Evolutionary conservation across 2,113 vertebrate genomes (phyloP).

Genomic region (Esox niger): DNA sequence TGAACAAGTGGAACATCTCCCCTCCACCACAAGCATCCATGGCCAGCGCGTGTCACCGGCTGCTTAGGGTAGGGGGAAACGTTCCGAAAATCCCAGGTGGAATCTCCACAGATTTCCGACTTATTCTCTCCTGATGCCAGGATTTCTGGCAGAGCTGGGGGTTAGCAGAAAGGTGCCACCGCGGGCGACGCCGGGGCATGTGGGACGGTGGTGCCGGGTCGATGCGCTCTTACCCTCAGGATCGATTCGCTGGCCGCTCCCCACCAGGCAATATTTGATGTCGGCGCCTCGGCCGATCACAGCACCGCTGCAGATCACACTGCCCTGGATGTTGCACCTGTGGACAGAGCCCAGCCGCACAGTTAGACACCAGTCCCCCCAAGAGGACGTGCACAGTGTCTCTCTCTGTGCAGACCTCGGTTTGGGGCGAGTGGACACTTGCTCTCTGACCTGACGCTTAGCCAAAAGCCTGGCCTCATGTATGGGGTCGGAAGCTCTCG

Average conservation of each 20-base stretch:
- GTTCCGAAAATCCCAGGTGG: no score
- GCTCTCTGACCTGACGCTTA: no score
- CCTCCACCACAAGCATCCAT: neutral
- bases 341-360: conserved; percentile 34
- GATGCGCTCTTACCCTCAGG: conserved; percentile 79
- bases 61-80: neutral
- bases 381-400: no score
- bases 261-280: conserved; percentile 92
- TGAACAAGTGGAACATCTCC: neutral
- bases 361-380: conserved; percentile 1
- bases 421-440: no score
- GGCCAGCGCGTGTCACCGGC: neutral
- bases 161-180: no score
- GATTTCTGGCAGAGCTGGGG: no score
- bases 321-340: conserved; percentile 90
- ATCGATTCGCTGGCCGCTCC: conserved; percentile 83
- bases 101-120: no score
- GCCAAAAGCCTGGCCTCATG: no score
- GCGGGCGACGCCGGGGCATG: no score
- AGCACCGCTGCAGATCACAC: conserved; percentile 90
- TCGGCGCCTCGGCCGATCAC: conserved; percentile 89
- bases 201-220: neutral
- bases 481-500: no score
- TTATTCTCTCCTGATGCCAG: no score
- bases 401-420: no score